Evolutionary conservation across 1,140 invertebrate genomes (phyloP).

Genomic region (Idris sp.): DNA sequence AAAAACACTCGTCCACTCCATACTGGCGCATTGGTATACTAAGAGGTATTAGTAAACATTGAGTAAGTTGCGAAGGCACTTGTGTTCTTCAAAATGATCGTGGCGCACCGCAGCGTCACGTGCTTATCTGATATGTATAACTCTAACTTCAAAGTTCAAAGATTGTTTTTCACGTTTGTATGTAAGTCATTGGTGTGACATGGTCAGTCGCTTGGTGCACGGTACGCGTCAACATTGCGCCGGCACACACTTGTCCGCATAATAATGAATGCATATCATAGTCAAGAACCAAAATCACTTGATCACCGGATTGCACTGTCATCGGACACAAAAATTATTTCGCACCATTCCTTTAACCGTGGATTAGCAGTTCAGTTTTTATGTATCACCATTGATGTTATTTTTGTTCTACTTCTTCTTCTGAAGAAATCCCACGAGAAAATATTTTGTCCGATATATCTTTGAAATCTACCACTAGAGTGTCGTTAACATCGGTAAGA

Average conservation of each 20-base stretch:
- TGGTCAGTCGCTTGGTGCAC: neutral
- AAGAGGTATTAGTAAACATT: conserved; percentile 34
- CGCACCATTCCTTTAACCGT: neutral
- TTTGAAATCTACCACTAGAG: conserved; percentile 55
- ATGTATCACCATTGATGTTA: conserved; percentile 9
- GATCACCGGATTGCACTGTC: too few species aligned
- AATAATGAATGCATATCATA: too few species aligned
- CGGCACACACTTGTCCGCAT: neutral
- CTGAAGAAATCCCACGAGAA: conserved; percentile 39
- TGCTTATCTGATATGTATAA: conserved; percentile 29
- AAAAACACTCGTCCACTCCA: conserved; percentile 25
- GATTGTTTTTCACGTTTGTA: conserved; percentile 33
- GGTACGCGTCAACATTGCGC: conserved; percentile 6
- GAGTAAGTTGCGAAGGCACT: conserved; percentile 32
- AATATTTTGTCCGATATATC: conserved; percentile 45
- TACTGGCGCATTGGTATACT: conserved; percentile 15
- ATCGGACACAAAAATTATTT: neutral
- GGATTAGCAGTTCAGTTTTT: conserved; percentile 9
- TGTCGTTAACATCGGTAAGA: conserved; percentile 61
- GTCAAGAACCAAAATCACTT: too few species aligned
- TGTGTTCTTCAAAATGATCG: conserved; percentile 16
- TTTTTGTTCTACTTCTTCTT: conserved; percentile 21
- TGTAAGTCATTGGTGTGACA: conserved; percentile 23
- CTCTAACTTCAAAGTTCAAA: conserved; percentile 17
- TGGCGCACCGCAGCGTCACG: conserved; percentile 30